These are phyloP conservation scores for Neoniphon sammara DNA, from an alignment of 2,797 vertebrate genomes.

Conservation along the genomic window DNA sequence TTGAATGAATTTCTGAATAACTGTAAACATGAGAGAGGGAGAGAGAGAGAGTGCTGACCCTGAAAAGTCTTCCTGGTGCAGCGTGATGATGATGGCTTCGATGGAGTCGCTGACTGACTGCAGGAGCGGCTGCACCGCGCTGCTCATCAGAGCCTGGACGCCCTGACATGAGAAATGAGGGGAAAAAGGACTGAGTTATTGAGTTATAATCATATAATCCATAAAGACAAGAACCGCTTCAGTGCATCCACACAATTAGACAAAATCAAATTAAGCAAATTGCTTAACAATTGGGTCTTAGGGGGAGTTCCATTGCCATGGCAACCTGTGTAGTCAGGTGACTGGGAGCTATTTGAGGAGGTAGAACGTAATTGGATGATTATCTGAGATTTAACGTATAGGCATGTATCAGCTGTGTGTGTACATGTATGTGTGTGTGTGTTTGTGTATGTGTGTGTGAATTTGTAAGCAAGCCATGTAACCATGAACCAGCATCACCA, in stretches of 20 bases:
- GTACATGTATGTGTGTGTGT: background rate
- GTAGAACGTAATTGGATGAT: slow-evolving; percentile 5
- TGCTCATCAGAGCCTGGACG: slow-evolving; percentile 90
- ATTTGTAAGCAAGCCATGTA: background rate
- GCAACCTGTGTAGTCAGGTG: slow-evolving; percentile 23
- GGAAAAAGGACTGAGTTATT: background rate
- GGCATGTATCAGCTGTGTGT: background rate
- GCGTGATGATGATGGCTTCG: slow-evolving; percentile 97
- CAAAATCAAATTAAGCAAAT: background rate
- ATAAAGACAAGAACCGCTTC: background rate
- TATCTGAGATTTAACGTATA: slow-evolving; percentile 20
- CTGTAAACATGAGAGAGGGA: background rate
- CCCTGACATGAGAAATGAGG: slow-evolving; percentile 76
- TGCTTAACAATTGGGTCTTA: background rate
- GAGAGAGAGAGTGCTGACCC: too few relatives aligned
- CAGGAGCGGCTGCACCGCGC: slow-evolving; percentile 91
- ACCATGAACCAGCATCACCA: background rate
- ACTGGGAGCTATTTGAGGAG: background rate
- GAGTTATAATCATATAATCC: background rate
- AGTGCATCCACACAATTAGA: slow-evolving; percentile 3
- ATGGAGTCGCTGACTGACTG: slow-evolving; percentile 94
- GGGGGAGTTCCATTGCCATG: slow-evolving; percentile 16
- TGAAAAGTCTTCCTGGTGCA: slow-evolving; percentile 97
- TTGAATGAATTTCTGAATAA: too few relatives aligned
- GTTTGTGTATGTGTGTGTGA: background rate